Evolutionary conservation across 2,113 vertebrate species (phyloP).

Genomic region (Cyprinodon tularosa): DNA sequence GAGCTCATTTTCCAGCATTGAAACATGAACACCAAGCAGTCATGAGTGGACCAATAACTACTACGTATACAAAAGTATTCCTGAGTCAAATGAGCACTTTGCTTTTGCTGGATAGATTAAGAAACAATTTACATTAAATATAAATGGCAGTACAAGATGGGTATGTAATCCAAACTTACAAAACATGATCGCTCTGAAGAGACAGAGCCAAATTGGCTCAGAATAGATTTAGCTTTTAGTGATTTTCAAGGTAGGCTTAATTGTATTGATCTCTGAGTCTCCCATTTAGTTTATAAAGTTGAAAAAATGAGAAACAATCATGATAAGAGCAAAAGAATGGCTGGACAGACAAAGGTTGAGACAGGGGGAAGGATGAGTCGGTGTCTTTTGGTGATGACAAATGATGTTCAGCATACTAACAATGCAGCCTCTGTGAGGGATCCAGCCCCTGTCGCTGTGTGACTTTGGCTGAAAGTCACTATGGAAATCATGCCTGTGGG

Average conservation of each 20-base stretch:
- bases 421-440: neutral
- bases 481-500: slow-evolving; percentile 53
- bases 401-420: slow-evolving; percentile 17
- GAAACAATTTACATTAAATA: neutral
- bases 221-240: neutral
- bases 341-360: neutral
- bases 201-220: neutral
- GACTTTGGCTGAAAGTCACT: slow-evolving; percentile 66
- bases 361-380: neutral
- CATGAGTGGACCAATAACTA: too few species aligned
- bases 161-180: neutral
- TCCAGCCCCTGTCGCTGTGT: neutral
- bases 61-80: too few species aligned
- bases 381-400: neutral
- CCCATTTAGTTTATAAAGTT: neutral
- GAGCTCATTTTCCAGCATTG: too few species aligned
- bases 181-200: neutral
- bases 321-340: neutral
- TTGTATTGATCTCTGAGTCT: neutral
- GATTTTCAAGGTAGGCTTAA: neutral
- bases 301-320: neutral
- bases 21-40: too few species aligned
- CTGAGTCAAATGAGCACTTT: too few species aligned
- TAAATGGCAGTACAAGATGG: neutral
- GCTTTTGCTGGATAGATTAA: too few species aligned